These are phyloP conservation scores for Sinocyclocheilus grahami DNA, from an alignment of 2,113 vertebrate species.

Conservation along the genomic window DNA sequence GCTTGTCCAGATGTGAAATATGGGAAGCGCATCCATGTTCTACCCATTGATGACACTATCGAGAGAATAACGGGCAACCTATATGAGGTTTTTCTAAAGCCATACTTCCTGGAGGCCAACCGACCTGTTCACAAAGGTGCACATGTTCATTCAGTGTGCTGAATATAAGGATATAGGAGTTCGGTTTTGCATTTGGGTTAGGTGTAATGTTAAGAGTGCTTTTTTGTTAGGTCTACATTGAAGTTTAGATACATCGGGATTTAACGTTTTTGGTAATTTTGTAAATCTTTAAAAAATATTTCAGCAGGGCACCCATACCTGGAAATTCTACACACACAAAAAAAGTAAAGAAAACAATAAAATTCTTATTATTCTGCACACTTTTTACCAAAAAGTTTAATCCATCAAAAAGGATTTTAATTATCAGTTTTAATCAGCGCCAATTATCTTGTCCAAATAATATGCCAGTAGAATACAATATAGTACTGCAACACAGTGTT, in stretches of 20 bases:
- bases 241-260: background rate
- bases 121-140: constrained; percentile 69
- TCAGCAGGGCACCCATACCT: too few species aligned
- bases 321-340: background rate
- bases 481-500: too few species aligned
- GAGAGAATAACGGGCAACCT: constrained; percentile 65
- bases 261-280: too few species aligned
- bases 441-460: background rate
- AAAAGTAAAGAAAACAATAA: background rate
- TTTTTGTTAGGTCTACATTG: background rate
- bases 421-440: background rate
- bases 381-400: background rate
- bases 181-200: background rate
- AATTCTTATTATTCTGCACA: background rate
- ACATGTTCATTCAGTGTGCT: background rate
- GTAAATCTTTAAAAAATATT: too few species aligned
- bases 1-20: constrained; percentile 68
- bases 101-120: constrained; percentile 68
- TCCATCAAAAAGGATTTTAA: too few species aligned
- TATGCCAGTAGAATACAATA: too few species aligned
- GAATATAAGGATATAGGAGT: background rate
- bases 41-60: constrained; percentile 68
- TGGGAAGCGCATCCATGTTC: constrained; percentile 63
- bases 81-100: constrained; percentile 67
- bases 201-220: background rate